Base-by-base conservation (phyloP, 2,888 invertebrate species). In the Anthophora plumipes region DNA sequence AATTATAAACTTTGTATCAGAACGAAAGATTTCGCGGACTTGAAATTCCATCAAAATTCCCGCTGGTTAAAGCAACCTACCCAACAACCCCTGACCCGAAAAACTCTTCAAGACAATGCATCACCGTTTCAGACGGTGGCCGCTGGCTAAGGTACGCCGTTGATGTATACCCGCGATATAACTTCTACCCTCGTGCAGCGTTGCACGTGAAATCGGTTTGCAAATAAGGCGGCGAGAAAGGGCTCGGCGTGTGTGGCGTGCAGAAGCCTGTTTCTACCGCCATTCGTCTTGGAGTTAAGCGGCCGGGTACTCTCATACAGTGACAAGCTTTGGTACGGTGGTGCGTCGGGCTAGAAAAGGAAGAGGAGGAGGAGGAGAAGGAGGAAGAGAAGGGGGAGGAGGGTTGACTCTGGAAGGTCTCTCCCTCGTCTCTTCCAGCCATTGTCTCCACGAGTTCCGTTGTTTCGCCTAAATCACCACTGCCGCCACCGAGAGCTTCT, bases 391-490 rank as follows among this genome's bases (percentile, higher is more conserved):
- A 41, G 31, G 59, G 39, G 41, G 54, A 52, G 63, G 54, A 41
- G 60, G 55, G 52, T 67, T 63, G 63, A 5, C 50, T 20, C n/a
- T 71, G 75, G 81, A 63, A 64, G 70, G 79, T 57, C 46, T 57
- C 46, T 63, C 72, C 76, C 72, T 66, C 66, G 80, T 73, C 81
- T 82, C 81, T 76, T 73, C 55, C 48, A 79, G 72, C 89, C 83
- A 89, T 88, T 88, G 89, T 87, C 87, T 86, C 83, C 79, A 50
- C 67, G 81, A 86, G 83, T 88, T 86, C 82, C 84, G 87, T 87
- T 86, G 86, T 89, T 89, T 85, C 87, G 84, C 77, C 75, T 88
- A 89, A 89, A 88, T 88, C 84, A 88, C 86, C 84, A 75, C 87
- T 73, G 85, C 80, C 80, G 77, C 55, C 87, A 86, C 80, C 39